Base-by-base conservation (phyloP, 2,797 vertebrate species). In the Chromis chromis region DNA sequence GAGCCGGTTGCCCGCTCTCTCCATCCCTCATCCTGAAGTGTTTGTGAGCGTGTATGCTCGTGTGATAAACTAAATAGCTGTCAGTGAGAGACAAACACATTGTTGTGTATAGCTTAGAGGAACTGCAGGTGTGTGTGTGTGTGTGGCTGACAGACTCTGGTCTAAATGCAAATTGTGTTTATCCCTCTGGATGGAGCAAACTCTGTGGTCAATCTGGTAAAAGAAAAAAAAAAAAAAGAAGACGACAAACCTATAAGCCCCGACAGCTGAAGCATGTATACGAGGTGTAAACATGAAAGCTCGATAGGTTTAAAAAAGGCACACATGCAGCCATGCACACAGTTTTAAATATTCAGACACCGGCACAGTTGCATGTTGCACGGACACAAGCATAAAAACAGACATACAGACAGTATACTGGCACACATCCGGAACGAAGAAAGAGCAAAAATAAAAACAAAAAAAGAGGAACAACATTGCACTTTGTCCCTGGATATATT, bases 401-500 rank as follows among this genome's bases (percentile, higher is more conserved):
- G 24, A 78, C 73, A 79, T 28, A 48, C 66, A 75, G 68, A 71
- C 70, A 68, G 65, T 19, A 21, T 42, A 72, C 59, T 72, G 68
- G 42, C 39, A 21, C 59, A 57, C 62, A 79, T 76, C 83, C 59
- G 65, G 39, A 56, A 56, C 11, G 44, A 24, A 22, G 46, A 42
- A 61, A 40, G 17, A 28, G 42, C 19, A 52, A 76, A 74, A 40
- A 57, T 58, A 54, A 74, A 55, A 17, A 56, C 1, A 27, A 74
- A 55, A 17, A 56, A 7, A 27, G 68, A 72, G 65, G 77, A 85
- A 75, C 42, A 67, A 71, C 85, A 95, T 94, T 94, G 94, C 93
- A 95, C 94, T 90, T 91, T 81, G 88, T 89, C 93, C 93, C 93
- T 75, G 79, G 72, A 74, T 75, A 79, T 39, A 84, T 81, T 79